These are phyloP conservation scores for Ischnura elegans DNA, from an alignment of 2,888 invertebrate genomes.

Conservation along the genomic window DNA sequence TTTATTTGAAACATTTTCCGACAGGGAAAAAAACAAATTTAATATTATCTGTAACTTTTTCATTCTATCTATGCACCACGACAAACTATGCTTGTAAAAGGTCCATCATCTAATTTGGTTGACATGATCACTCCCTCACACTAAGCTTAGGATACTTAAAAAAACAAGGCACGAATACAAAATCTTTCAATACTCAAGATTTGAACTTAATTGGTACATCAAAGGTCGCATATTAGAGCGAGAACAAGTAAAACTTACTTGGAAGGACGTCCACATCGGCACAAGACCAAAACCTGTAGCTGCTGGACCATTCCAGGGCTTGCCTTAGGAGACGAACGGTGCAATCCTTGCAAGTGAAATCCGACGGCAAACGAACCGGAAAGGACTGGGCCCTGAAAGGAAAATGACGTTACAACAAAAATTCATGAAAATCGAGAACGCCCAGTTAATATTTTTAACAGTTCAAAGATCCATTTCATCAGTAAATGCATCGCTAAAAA, in stretches of 20 bases:
- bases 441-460: background rate
- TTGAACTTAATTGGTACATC: too few relatives aligned
- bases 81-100: too few relatives aligned
- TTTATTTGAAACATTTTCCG: too few relatives aligned
- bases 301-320: constrained; percentile 93
- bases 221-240: too few relatives aligned
- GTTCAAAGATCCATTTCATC: background rate
- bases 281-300: constrained; percentile 96
- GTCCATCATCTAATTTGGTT: too few relatives aligned
- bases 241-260: constrained; percentile 72
- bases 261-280: constrained; percentile 91
- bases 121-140: too few relatives aligned
- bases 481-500: background rate
- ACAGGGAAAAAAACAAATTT: too few relatives aligned
- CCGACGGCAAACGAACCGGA: constrained; percentile 88
- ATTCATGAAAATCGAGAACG: background rate
- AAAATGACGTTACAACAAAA: constrained; percentile 48
- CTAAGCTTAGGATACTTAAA: too few relatives aligned
- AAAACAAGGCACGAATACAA: too few relatives aligned
- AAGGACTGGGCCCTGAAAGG: constrained; percentile 89
- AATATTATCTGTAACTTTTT: too few relatives aligned
- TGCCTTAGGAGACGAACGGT: constrained; percentile 93
- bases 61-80: too few relatives aligned
- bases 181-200: too few relatives aligned
- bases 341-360: constrained; percentile 93